These are phyloP conservation scores for Salvelinus sp. DNA, from an alignment of 2,113 vertebrate genomes.

Conservation along the genomic window DNA sequence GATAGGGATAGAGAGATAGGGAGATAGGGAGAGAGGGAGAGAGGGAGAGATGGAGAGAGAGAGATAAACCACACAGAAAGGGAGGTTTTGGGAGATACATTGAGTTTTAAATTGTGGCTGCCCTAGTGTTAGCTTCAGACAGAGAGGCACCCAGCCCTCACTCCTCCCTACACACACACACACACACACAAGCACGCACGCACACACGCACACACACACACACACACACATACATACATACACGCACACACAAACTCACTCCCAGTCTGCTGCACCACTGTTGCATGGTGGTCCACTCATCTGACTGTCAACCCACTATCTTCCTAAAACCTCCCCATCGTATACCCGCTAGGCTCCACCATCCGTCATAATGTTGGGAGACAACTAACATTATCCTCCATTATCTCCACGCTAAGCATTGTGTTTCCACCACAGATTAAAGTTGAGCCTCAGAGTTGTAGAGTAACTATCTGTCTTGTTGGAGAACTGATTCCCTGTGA, in stretches of 20 bases:
- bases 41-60: conserved; percentile 14
- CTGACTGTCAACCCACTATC: conserved; percentile 46
- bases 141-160: conserved; percentile 51
- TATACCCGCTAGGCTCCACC: conserved; percentile 31
- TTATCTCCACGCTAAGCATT: conserved; percentile 40
- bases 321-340: conserved; percentile 34
- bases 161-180: conserved; percentile 29
- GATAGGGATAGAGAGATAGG: not conserved
- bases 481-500: not conserved
- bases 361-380: conserved; percentile 29
- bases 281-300: conserved; percentile 62
- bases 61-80: conserved; percentile 32
- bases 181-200: too few relatives aligned
- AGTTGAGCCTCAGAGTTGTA: conserved; percentile 28
- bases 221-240: conserved; percentile 4
- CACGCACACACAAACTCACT: conserved; percentile 28
- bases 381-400: conserved; percentile 21
- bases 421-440: conserved; percentile 27
- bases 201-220: conserved; percentile 1
- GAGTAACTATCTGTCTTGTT: conserved; percentile 21
- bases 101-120: conserved; percentile 59
- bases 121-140: conserved; percentile 56
- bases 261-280: conserved; percentile 46
- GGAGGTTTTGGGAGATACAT: conserved; percentile 40
- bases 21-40: not conserved